Evolutionary conservation across 1,140 invertebrate species (phyloP).

Genomic region (Atta colombica): DNA sequence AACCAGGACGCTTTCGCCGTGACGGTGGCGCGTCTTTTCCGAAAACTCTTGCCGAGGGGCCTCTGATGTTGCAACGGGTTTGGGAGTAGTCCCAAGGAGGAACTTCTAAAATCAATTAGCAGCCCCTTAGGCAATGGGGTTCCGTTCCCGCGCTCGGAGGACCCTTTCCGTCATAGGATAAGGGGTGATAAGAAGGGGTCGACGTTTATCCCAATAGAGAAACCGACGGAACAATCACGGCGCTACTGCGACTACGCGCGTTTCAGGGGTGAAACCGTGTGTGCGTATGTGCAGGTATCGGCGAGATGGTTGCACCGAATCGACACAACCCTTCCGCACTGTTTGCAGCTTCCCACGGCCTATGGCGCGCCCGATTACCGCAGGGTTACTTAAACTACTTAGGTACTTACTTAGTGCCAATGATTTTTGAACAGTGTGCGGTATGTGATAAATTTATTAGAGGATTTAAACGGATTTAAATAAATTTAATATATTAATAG

Average conservation of each 20-base stretch:
- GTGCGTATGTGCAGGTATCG: slow-evolving; percentile 24
- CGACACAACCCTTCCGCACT: slow-evolving; percentile 61
- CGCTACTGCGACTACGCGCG: slow-evolving; percentile 64
- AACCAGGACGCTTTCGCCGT: slow-evolving; percentile 55
- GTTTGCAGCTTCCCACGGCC: slow-evolving; percentile 51
- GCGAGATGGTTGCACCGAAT: slow-evolving; percentile 36
- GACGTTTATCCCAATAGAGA: slow-evolving; percentile 78
- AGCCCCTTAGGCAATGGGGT: slow-evolving; percentile 77
- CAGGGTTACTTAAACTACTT: slow-evolving; percentile 16
- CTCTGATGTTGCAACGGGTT: background rate
- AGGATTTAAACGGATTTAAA: background rate
- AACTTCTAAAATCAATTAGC: slow-evolving; percentile 80
- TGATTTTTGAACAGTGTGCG: slow-evolving; percentile 14
- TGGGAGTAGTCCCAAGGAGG: slow-evolving; percentile 66
- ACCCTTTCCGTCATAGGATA: slow-evolving; percentile 73
- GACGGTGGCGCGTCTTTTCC: slow-evolving; percentile 56
- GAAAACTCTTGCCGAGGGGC: slow-evolving; percentile 32
- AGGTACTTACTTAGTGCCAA: background rate
- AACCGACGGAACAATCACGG: slow-evolving; percentile 75
- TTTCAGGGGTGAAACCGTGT: background rate
- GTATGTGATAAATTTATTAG: background rate
- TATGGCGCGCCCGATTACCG: slow-evolving; percentile 61
- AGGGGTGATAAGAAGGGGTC: slow-evolving; percentile 75
- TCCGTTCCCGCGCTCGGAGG: slow-evolving; percentile 72
- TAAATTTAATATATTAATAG: background rate